A percentile compares a stretch with the other conserved stretches of the same genome.
Conservation (phyloP, 2,113 vertebrate species). For the Salvator merianae region DNA sequence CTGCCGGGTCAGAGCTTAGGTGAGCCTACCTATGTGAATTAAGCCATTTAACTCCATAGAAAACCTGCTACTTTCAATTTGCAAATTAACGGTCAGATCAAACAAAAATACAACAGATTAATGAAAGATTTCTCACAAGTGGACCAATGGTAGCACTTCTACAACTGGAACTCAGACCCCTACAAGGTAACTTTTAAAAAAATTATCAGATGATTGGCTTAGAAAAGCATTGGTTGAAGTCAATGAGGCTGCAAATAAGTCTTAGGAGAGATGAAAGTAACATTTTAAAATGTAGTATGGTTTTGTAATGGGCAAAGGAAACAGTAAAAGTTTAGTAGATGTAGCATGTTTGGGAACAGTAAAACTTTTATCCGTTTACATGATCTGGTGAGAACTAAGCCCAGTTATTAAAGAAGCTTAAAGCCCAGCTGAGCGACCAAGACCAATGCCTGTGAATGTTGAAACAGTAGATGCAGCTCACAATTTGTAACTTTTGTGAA, state of each 20-base stretch:
- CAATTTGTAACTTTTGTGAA: background rate
- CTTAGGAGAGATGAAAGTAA: constrained; percentile 47
- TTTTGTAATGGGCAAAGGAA: constrained; percentile 59
- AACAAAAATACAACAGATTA: background rate
- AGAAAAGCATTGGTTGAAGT: constrained; percentile 27
- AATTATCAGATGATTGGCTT: constrained; percentile 11
- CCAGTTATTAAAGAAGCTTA: constrained; percentile 38
- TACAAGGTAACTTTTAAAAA: constrained; percentile 1
- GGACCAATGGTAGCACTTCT: background rate
- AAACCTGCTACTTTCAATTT: background rate
- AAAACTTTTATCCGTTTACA: constrained; percentile 58
- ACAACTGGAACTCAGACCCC: background rate
- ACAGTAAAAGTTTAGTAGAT: constrained; percentile 57
- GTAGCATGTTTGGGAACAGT: constrained; percentile 50
- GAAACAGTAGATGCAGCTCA: background rate
- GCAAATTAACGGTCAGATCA: background rate
- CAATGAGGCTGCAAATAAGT: constrained; percentile 25
- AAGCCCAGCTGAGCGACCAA: background rate
- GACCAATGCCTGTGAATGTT: constrained; percentile 1
- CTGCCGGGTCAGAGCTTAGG: background rate
- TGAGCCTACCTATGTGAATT: background rate
- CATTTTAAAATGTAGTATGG: constrained; percentile 34
- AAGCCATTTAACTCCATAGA: background rate
- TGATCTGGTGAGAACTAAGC: constrained; percentile 50
- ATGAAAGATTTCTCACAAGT: background rate